These are phyloP conservation scores for Papilio glaucus DNA, from an alignment of 1,140 invertebrate species.

Conservation along the genomic window DNA sequence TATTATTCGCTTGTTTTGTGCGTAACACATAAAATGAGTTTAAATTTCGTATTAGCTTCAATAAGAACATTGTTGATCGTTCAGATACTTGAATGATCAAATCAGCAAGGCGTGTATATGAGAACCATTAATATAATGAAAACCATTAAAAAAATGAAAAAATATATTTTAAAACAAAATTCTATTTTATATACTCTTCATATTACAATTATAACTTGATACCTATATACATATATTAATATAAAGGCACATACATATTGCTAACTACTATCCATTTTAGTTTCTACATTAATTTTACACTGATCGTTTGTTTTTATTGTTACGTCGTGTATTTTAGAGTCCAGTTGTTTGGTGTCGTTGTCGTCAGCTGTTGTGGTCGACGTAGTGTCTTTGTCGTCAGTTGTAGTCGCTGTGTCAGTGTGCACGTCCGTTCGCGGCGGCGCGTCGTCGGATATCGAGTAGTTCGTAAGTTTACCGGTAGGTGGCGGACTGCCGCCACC, in stretches of 20 bases:
- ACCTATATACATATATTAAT: background rate
- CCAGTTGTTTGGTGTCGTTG: background rate
- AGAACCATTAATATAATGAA: too few species aligned
- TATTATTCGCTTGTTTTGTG: background rate
- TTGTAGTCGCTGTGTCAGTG: too few species aligned
- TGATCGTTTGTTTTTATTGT: background rate
- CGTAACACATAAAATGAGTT: background rate
- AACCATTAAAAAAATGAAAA: constrained; percentile 2
- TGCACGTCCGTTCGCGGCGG: background rate
- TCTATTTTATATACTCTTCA: constrained; percentile 4
- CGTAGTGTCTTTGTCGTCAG: too few species aligned
- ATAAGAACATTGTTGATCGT: too few species aligned
- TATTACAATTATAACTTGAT: background rate
- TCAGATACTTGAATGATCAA: too few species aligned
- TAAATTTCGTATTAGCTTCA: background rate
- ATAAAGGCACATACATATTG: background rate
- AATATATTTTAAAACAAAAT: background rate
- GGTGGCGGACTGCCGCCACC: constrained; percentile 40
- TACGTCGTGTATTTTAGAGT: constrained; percentile 6
- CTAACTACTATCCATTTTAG: constrained; percentile 7
- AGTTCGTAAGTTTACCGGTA: constrained; percentile 46
- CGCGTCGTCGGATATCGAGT: constrained; percentile 29
- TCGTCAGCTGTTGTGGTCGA: background rate
- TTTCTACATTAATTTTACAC: constrained; percentile 14
- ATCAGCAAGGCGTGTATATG: too few species aligned